Conservation (phyloP, 2,888 invertebrate genomes). For the Eumacrocentrus americanus region DNA sequence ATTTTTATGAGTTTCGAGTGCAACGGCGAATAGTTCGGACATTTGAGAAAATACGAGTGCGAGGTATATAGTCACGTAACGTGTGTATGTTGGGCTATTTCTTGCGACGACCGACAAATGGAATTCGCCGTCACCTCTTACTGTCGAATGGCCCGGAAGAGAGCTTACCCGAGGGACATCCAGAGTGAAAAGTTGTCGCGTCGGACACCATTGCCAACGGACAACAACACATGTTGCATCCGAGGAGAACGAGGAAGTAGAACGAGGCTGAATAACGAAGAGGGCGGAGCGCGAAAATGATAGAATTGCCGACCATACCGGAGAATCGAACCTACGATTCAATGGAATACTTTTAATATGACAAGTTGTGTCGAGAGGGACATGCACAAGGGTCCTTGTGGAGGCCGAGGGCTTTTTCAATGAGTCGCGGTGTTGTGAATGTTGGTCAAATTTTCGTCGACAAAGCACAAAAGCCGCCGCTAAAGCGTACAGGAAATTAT, state of each 20-base stretch:
- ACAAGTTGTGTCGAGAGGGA: constrained; percentile 21
- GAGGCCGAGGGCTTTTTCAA: constrained; percentile 22
- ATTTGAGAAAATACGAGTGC: background rate
- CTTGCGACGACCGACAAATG: background rate
- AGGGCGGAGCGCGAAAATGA: background rate
- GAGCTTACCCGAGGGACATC: constrained; percentile 6
- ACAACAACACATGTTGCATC: constrained; percentile 24
- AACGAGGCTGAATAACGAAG: constrained; percentile 7
- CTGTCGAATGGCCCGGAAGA: background rate
- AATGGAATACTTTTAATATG: constrained; percentile 27
- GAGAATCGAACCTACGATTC: constrained; percentile 25
- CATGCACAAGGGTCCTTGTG: no score
- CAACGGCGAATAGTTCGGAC: background rate
- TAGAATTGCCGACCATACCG: background rate
- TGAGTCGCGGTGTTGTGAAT: constrained; percentile 18
- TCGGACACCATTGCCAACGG: background rate
- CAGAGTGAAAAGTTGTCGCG: constrained; percentile 20
- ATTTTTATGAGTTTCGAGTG: background rate
- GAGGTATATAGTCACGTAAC: background rate
- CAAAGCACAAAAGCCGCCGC: constrained; percentile 12
- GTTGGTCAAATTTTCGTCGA: constrained; percentile 2
- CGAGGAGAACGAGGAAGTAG: background rate
- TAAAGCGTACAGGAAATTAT: constrained; percentile 26
- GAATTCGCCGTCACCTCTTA: background rate
- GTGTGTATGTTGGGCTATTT: background rate